A percentile compares a stretch with the other conserved stretches of the same genome.
Evolutionary conservation across 2,113 vertebrate genomes (phyloP).

Genomic region (Corythoichthys haematopterus): DNA sequence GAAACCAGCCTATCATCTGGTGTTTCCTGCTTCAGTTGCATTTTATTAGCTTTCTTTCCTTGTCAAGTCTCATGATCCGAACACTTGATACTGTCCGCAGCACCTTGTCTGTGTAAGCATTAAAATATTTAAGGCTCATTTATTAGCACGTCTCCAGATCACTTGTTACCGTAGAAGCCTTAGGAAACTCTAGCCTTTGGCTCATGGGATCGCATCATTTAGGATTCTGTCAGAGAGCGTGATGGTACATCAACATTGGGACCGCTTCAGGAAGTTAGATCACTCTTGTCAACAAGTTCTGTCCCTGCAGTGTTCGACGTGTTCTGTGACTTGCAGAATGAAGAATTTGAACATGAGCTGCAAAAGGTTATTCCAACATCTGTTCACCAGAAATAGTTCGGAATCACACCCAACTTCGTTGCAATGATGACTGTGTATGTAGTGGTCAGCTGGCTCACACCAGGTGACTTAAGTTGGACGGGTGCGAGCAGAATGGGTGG

Average conservation of each 20-base stretch:
- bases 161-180: constrained; percentile 46
- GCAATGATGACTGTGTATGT: constrained; percentile 4
- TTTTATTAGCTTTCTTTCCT: constrained; percentile 63
- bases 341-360: constrained; percentile 18
- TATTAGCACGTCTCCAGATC: constrained; percentile 51
- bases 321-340: constrained; percentile 26
- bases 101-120: constrained; percentile 47
- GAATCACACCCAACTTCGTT: constrained; percentile 3
- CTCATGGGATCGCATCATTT: constrained; percentile 34
- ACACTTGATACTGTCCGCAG: constrained; percentile 53
- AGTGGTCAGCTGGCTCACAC: not conserved
- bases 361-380: constrained; percentile 29
- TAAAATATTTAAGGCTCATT: constrained; percentile 63
- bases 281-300: constrained; percentile 36
- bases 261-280: constrained; percentile 29
- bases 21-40: constrained; percentile 31
- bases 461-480: not conserved
- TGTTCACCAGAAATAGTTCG: constrained; percentile 14
- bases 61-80: constrained; percentile 26
- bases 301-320: constrained; percentile 29
- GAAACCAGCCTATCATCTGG: constrained; percentile 34
- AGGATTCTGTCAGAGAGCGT: constrained; percentile 52
- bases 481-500: not conserved
- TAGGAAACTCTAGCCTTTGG: constrained; percentile 47
- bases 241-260: constrained; percentile 25